Evolutionary conservation across 2,888 invertebrate species (phyloP).

Genomic region (Encarsia formosa): DNA sequence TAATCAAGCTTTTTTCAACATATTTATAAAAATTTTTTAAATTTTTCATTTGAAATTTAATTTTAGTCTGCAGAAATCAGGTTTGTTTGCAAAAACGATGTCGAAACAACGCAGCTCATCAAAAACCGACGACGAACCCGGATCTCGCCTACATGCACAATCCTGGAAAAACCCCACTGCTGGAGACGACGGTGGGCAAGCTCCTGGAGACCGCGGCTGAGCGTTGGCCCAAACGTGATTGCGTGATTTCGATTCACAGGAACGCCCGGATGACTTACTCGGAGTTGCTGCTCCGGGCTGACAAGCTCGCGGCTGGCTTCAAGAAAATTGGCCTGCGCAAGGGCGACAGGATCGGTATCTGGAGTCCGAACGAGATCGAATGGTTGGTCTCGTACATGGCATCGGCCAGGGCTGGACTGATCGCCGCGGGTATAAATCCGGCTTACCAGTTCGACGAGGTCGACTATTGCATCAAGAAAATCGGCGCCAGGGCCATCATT

Average conservation of each 20-base stretch:
- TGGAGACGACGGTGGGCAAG: slow-evolving; percentile 58
- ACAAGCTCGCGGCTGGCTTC: slow-evolving; percentile 69
- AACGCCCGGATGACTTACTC: slow-evolving; percentile 54
- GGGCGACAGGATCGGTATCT: slow-evolving; percentile 75
- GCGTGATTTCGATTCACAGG: slow-evolving; percentile 56
- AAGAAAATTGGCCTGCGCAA: slow-evolving; percentile 63
- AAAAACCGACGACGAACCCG: neutral
- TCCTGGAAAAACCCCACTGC: slow-evolving; percentile 54
- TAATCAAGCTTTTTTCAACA: too few relatives aligned
- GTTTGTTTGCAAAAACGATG: neutral
- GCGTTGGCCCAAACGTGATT: slow-evolving; percentile 57
- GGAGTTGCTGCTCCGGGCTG: slow-evolving; percentile 59
- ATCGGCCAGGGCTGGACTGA: slow-evolving; percentile 66
- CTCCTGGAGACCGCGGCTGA: slow-evolving; percentile 55
- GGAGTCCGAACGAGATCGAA: slow-evolving; percentile 73
- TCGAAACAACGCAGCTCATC: neutral
- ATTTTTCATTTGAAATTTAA: neutral
- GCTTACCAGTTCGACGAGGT: slow-evolving; percentile 68
- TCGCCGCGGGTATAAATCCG: slow-evolving; percentile 75
- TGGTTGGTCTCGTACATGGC: slow-evolving; percentile 74
- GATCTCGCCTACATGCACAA: slow-evolving; percentile 52
- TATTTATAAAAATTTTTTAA: too few relatives aligned
- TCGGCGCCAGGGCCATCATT: slow-evolving; percentile 64
- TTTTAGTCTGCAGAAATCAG: slow-evolving; percentile 5
- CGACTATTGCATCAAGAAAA: slow-evolving; percentile 68